Evolutionary conservation across 2,888 invertebrate species (phyloP).

Genomic region (Drosophila nigricruria): DNA sequence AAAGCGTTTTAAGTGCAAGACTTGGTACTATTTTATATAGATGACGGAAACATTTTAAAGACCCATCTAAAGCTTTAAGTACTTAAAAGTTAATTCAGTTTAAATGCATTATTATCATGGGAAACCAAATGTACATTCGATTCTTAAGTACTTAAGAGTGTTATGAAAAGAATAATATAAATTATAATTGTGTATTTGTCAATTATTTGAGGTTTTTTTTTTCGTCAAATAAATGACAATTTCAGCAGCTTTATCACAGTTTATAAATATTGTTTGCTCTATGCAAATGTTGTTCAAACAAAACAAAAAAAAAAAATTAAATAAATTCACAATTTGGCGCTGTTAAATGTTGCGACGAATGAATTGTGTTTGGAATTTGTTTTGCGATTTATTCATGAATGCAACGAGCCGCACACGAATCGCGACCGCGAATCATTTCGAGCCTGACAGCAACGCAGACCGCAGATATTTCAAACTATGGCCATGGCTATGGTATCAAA

Average conservation of each 20-base stretch:
- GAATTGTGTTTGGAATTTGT: conserved; percentile 22
- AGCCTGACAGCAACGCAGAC: conserved; percentile 39
- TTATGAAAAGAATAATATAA: not conserved
- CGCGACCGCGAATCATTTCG: conserved; percentile 54
- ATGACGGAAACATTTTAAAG: not conserved
- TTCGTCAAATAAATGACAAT: not conserved
- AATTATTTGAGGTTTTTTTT: not conserved
- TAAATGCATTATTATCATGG: not conserved
- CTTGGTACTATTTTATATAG: not conserved
- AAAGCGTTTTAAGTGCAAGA: conserved; percentile 42
- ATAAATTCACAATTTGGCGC: conserved; percentile 17
- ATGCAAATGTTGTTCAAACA: conserved; percentile 28
- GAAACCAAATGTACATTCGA: not conserved
- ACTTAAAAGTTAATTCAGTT: not conserved
- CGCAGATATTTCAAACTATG: conserved; percentile 46
- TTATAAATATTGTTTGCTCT: conserved; percentile 13
- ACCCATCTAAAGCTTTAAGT: conserved; percentile 10
- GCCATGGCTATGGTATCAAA: conserved; percentile 27
- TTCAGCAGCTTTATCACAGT: conserved; percentile 1
- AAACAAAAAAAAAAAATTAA: conserved; percentile 5
- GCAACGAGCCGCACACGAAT: conserved; percentile 42
- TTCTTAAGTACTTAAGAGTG: not conserved
- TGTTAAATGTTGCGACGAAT: conserved; percentile 40
- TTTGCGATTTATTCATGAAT: conserved; percentile 52
- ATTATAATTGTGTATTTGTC: conserved; percentile 1